Conservation (phyloP, 2,888 invertebrate genomes). For the Cyrtodaria siliqua region DNA sequence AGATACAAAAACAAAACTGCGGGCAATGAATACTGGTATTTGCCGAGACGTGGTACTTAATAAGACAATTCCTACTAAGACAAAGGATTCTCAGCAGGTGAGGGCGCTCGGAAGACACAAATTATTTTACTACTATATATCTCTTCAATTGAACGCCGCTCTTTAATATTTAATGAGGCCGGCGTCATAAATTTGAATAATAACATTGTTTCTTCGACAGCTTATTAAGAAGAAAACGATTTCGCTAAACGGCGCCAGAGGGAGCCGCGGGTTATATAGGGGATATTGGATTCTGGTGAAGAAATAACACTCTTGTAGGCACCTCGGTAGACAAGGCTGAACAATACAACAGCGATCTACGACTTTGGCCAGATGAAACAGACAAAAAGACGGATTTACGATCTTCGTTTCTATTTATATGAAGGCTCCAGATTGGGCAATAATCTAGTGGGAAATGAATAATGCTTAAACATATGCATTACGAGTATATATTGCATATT, state of each 20-base stretch:
- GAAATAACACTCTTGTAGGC: background rate
- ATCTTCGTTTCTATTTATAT: background rate
- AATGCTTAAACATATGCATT: too few species aligned
- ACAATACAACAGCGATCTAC: constrained; percentile 1
- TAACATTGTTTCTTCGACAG: constrained; percentile 44
- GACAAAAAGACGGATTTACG: constrained; percentile 15
- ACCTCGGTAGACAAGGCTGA: background rate
- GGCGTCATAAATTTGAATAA: constrained; percentile 63
- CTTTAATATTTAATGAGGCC: constrained; percentile 59
- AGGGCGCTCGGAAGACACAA: constrained; percentile 23
- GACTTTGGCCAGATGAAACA: background rate
- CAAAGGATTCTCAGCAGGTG: constrained; percentile 28
- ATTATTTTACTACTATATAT: constrained; percentile 50
- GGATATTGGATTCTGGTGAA: background rate
- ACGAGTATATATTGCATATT: too few species aligned
- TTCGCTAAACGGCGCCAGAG: constrained; percentile 39
- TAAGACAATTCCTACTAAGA: too few species aligned
- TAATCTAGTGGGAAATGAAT: too few species aligned
- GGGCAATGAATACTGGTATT: too few species aligned
- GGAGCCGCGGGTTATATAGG: constrained; percentile 5
- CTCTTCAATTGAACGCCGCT: constrained; percentile 41
- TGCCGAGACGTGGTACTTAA: too few species aligned
- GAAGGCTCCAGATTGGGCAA: too few species aligned
- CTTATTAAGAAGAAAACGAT: constrained; percentile 44
- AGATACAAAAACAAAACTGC: too few species aligned